Conservation (phyloP, 2,888 invertebrate species). For the Sinodicranocentrus sp. region DNA sequence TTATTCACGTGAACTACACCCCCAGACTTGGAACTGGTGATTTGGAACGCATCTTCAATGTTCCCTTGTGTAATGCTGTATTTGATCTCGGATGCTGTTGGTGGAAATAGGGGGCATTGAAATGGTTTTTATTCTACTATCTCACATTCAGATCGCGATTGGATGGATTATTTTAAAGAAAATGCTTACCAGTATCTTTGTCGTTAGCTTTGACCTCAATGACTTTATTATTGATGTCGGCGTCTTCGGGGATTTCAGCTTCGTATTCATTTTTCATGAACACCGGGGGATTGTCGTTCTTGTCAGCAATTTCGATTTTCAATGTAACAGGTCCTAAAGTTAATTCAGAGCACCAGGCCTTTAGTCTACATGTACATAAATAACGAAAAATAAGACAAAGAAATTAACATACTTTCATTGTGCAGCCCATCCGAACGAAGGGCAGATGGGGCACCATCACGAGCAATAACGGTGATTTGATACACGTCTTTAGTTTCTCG, state of each 20-base stretch:
- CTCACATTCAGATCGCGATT: too few relatives aligned
- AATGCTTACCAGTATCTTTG: constrained; percentile 85
- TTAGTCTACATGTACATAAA: too few relatives aligned
- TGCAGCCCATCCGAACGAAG: constrained; percentile 83
- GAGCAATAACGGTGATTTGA: constrained; percentile 93
- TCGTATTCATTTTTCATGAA: constrained; percentile 85
- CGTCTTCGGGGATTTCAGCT: constrained; percentile 84
- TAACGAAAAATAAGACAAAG: too few relatives aligned
- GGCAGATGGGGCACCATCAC: constrained; percentile 93
- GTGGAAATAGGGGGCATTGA: not conserved
- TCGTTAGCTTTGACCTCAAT: constrained; percentile 93
- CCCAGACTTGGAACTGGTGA: constrained; percentile 85
- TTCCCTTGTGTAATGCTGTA: constrained; percentile 95
- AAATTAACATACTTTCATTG: constrained; percentile 82
- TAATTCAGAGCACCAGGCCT: too few relatives aligned
- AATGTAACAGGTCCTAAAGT: constrained; percentile 88
- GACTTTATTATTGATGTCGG: constrained; percentile 87
- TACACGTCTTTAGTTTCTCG: constrained; percentile 91
- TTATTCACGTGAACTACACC: constrained; percentile 91
- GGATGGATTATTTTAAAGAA: not conserved
- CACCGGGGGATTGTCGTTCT: constrained; percentile 95
- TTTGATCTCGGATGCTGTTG: constrained; percentile 84
- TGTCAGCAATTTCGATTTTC: constrained; percentile 94
- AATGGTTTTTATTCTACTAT: not conserved
- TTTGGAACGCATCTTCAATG: constrained; percentile 90